Conservation (phyloP, 2,113 vertebrate species). For the Monopterus albus region DNA sequence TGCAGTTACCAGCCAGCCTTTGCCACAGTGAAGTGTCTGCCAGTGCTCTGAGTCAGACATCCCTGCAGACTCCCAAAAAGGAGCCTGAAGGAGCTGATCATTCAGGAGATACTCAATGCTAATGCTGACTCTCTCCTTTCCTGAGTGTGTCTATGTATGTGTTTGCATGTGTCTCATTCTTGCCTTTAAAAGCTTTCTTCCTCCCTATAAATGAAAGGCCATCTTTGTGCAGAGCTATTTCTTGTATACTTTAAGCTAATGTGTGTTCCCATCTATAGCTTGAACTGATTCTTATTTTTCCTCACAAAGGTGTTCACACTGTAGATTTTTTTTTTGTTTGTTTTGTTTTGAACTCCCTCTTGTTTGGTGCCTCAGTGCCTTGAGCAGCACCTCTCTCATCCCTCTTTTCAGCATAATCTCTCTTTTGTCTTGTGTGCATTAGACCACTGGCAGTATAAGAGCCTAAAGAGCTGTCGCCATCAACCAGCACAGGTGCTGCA, state of each 20-base stretch:
- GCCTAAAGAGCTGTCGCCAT: slow-evolving; percentile 14
- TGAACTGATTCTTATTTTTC: slow-evolving; percentile 22
- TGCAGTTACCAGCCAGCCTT: slow-evolving; percentile 45
- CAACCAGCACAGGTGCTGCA: slow-evolving; percentile 27
- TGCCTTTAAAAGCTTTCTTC: slow-evolving; percentile 56
- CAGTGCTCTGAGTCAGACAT: slow-evolving; percentile 57
- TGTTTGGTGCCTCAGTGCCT: slow-evolving; percentile 11
- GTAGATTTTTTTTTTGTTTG: slow-evolving; percentile 26
- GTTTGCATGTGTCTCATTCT: slow-evolving; percentile 41
- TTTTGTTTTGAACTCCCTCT: slow-evolving; percentile 23
- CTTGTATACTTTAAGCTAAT: slow-evolving; percentile 33
- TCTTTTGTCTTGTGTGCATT: slow-evolving; percentile 61
- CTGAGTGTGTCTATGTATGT: slow-evolving; percentile 1
- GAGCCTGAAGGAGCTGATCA: slow-evolving; percentile 22
- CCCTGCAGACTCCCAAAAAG: slow-evolving; percentile 24
- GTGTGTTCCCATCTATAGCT: slow-evolving; percentile 25
- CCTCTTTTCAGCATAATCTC: slow-evolving; percentile 33
- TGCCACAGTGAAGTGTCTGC: slow-evolving; percentile 45
- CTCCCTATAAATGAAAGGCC: slow-evolving; percentile 53
- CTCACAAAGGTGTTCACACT: slow-evolving; percentile 35
- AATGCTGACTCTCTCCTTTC: slow-evolving; percentile 26
- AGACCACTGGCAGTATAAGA: slow-evolving; percentile 17
- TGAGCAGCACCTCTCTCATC: slow-evolving; percentile 19
- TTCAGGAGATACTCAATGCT: slow-evolving; percentile 35
- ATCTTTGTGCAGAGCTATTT: slow-evolving; percentile 41